Evolutionary conservation across 2,113 vertebrate genomes (phyloP).

Genomic region (Myiopsitta monachus): DNA sequence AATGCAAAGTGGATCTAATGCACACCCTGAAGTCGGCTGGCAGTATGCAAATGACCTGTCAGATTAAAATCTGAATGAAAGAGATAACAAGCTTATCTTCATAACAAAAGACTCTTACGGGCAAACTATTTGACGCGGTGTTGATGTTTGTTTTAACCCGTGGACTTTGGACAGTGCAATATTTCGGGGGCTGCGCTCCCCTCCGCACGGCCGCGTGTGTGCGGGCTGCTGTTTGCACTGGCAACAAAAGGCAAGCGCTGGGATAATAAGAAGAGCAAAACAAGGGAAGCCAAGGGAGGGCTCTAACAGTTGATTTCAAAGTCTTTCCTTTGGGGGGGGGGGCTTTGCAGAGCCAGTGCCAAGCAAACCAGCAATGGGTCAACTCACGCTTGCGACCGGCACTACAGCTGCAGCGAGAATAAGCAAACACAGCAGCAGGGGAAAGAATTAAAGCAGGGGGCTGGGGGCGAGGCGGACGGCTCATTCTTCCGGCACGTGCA

Average conservation of each 20-base stretch:
- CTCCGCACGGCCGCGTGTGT: not conserved
- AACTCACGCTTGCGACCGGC: constrained; percentile 47
- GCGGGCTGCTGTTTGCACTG: constrained; percentile 30
- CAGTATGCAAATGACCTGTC: constrained; percentile 73
- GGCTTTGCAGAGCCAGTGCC: constrained; percentile 7
- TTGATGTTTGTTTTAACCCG: constrained; percentile 80
- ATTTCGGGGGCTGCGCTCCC: constrained; percentile 46
- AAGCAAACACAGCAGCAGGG: constrained; percentile 69
- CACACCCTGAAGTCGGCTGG: constrained; percentile 77
- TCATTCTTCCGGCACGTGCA: constrained; percentile 79
- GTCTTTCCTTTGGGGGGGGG: not conserved
- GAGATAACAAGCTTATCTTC: constrained; percentile 81
- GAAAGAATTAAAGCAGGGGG: constrained; percentile 59
- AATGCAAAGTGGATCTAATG: constrained; percentile 72
- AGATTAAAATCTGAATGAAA: constrained; percentile 80
- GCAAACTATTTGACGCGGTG: constrained; percentile 69
- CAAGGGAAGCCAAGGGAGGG: constrained; percentile 3
- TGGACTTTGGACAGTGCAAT: constrained; percentile 65
- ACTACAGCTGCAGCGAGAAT: constrained; percentile 77
- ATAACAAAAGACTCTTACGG: constrained; percentile 79
- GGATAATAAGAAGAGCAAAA: not conserved
- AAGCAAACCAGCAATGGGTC: constrained; percentile 65
- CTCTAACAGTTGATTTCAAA: constrained; percentile 50
- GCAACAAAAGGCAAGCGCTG: constrained; percentile 63
- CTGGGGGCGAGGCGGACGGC: constrained; percentile 28